These are phyloP conservation scores for Camponotus floridanus DNA, from an alignment of 1,140 invertebrate genomes.

Conservation along the genomic window DNA sequence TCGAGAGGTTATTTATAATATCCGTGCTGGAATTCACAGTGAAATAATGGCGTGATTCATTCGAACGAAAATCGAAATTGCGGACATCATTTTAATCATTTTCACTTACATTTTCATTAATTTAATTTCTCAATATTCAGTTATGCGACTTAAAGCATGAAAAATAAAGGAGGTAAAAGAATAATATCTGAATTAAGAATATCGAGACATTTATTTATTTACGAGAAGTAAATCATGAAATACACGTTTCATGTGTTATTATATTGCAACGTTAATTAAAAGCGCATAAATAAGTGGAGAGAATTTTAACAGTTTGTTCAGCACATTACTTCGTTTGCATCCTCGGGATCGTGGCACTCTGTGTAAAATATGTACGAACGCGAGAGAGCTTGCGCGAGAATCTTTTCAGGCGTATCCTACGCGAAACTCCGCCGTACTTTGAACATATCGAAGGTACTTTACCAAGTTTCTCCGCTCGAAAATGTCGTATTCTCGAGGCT, in stretches of 20 bases:
- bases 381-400: slow-evolving; percentile 32
- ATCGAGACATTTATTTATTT: slow-evolving; percentile 32
- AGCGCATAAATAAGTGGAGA: slow-evolving; percentile 22
- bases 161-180: slow-evolving; percentile 38
- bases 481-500: slow-evolving; percentile 47
- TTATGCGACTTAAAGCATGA: background rate
- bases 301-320: slow-evolving; percentile 49
- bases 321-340: slow-evolving; percentile 55
- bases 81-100: slow-evolving; percentile 16
- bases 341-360: slow-evolving; percentile 66
- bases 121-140: background rate
- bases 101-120: slow-evolving; percentile 24
- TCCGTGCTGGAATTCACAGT: background rate
- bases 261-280: slow-evolving; percentile 30
- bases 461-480: slow-evolving; percentile 44
- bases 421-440: slow-evolving; percentile 40
- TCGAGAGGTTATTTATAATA: slow-evolving; percentile 23
- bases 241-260: background rate
- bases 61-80: slow-evolving; percentile 10
- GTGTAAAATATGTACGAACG: slow-evolving; percentile 68
- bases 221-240: slow-evolving; percentile 67
- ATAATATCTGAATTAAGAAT: slow-evolving; percentile 41
- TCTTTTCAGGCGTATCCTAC: slow-evolving; percentile 42
- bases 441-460: slow-evolving; percentile 58
- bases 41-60: slow-evolving; percentile 26